Evolutionary conservation across 2,113 vertebrate species (phyloP), one percentile per base, ranked within the genome.

Genomic region (Prietella phreatophila): DNA sequence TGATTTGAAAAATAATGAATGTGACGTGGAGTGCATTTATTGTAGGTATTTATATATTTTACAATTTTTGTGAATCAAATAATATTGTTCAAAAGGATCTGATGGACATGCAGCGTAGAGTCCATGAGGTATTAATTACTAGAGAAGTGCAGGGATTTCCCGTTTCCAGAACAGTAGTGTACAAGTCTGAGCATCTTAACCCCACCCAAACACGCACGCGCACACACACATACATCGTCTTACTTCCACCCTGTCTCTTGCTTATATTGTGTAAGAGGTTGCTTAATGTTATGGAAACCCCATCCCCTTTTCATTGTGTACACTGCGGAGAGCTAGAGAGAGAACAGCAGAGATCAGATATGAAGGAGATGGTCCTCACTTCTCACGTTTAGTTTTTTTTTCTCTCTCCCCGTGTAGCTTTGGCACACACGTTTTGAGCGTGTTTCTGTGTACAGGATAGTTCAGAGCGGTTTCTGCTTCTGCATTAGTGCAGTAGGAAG

Each of bases 371-470:
- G 8, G 50, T 53, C 60, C 50, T 88, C 83, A 20, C 39, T 83
- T 56, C n/a, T 47, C 22, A 14, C 4, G 7, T 88, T 47, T 36
- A 36, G 39, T 42, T 88, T 85, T 39, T 39, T 39, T 42, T 42
- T 42, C 39, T 80, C 39, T 87, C 90, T 87, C 92, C 90, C 91
- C 83, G 84, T 75, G 88, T 89, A 8, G 67, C 47, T 47, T 81
- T 33, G 36, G 81, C 71, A 20, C 60, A 33, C 13, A 86, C 30
- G 17, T 8, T 27, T 36, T 33, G 17, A 25, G 17, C 25, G 20
- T 27, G 69, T 36, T 50, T 50, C 33, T 86, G 82, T 5, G 3
- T 20, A 19, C 11, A 25, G 8, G 58, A 65, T 20, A 15, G 50
- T 84, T 20, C 22, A 42, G 33, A 39, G 20, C 33, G 27, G 25